Percentiles rank a stretch among this genome's conserved stretches.
phyloP scores from a whole-genome alignment of 2,888 invertebrate species.

The Caradrina kadenii region DNA sequence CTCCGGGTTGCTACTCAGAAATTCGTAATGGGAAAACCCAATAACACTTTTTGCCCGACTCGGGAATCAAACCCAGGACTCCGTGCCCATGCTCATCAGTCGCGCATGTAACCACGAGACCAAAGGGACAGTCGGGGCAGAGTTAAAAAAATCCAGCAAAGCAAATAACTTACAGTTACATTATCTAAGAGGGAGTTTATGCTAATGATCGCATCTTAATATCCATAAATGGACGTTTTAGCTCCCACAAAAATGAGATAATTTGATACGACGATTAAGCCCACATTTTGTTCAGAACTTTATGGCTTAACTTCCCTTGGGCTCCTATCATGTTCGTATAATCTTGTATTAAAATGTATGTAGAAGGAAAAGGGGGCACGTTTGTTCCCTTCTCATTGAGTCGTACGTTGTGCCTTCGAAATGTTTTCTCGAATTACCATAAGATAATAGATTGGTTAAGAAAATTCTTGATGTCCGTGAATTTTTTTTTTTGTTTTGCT shows the following conservation, averaged over 20 bases:
- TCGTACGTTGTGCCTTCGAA: constrained; percentile 58
- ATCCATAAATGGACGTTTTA: constrained; percentile 67
- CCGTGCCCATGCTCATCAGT: too few relatives aligned
- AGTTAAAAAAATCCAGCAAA: too few relatives aligned
- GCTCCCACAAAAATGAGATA: constrained; percentile 78
- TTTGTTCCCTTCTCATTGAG: constrained; percentile 57
- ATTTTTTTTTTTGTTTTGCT: constrained; percentile 19
- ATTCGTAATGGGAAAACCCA: not conserved
- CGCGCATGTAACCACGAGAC: too few relatives aligned
- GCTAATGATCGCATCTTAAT: constrained; percentile 69
- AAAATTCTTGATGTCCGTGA: constrained; percentile 47
- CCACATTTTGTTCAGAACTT: constrained; percentile 76
- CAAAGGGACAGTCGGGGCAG: too few relatives aligned
- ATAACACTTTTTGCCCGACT: too few relatives aligned
- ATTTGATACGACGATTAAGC: constrained; percentile 81
- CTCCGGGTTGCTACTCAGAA: not conserved
- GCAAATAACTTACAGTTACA: constrained; percentile 35
- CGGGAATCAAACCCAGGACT: too few relatives aligned
- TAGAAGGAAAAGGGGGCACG: constrained; percentile 60
- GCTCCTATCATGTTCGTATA: constrained; percentile 72
- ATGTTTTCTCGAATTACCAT: constrained; percentile 64
- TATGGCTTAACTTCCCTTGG: constrained; percentile 75
- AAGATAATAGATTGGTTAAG: constrained; percentile 65
- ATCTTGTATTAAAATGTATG: constrained; percentile 73
- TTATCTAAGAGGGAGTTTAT: constrained; percentile 54